Base-by-base conservation (phyloP, 2,113 vertebrate genomes). In the Lethenteron camtschaticum region DNA sequence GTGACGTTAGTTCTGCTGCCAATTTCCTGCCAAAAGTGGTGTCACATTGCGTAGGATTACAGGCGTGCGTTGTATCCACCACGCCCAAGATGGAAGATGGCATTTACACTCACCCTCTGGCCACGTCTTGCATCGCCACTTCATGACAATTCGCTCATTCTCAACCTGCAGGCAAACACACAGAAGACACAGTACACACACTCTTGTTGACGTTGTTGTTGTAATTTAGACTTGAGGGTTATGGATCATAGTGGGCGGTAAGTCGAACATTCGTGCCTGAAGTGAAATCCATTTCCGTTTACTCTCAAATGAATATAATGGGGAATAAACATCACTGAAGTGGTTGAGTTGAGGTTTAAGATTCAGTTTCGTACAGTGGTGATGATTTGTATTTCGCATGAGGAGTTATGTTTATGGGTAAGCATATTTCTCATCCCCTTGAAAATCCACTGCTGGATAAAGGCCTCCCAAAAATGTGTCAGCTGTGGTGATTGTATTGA, bases 61-160 rank as follows among this genome's bases (percentile, higher is more conserved):
- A 41, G 41, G 41, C 6, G 41, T 41, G 41, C 41, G 41, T 41
- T 41, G 41, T 41, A 41, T 41, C 41, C 41, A 41, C 41, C 41
- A 41, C 1, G 41, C 41, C 41, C 41, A 5, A 41, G 41, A 41
- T 41, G 41, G 6, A 5, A 41, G 41, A 41, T 41, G 41, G 41
- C 41, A 41, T 41, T 41, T 41, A 58, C 72, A 78, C 86, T 72
- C 83, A 92, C 90, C 86, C 57, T 81, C 80, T 70, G 90, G 88
- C 91, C 91, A 96, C 12, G 86, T 84, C 75, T 86, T 90, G 80
- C 86, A 94, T 78, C 87, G 83, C 90, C 88, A 95, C 71, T 84
- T 88, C 90, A 94, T 92, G 18, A 80, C 76, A 56, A 95, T 88
- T 63, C 84, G 84, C 74, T 84, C 82, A 73, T 90, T 84, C 2